Conservation (phyloP, 2,797 vertebrate genomes). For the Micrastur ruficollis region DNA sequence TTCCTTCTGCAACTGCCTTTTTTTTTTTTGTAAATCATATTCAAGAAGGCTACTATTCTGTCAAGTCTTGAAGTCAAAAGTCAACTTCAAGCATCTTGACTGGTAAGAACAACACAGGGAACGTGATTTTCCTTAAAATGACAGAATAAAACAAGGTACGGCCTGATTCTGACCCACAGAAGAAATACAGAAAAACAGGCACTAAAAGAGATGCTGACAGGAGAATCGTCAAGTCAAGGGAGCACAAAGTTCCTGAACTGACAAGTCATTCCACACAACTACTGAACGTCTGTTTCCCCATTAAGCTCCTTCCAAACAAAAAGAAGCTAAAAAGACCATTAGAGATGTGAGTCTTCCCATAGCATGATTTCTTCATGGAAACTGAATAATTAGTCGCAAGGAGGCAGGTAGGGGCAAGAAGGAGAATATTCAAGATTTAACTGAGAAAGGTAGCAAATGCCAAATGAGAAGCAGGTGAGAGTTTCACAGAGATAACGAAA, state of each 20-base stretch:
- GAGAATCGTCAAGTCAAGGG: background rate
- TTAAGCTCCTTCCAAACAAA: background rate
- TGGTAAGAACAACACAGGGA: background rate
- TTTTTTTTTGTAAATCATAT: background rate
- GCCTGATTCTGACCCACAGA: background rate
- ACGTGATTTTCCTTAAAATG: background rate
- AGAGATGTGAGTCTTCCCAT: background rate
- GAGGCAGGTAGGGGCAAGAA: background rate
- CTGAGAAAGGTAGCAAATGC: background rate
- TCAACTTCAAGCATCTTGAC: background rate
- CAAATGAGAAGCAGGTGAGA: slow-evolving; percentile 35
- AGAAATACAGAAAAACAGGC: background rate
- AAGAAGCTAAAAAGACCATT: background rate
- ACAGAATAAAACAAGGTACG: background rate
- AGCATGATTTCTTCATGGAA: background rate
- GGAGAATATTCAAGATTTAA: background rate
- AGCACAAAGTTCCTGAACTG: background rate
- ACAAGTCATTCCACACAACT: background rate
- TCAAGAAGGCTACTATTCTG: background rate
- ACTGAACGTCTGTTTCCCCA: background rate
- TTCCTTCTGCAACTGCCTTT: background rate
- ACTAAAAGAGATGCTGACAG: background rate
- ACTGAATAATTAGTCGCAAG: background rate
- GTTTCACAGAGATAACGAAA: background rate
- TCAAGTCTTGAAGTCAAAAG: background rate